Base-by-base conservation (phyloP, 2,113 vertebrate genomes). In the Hymenochirus boettgeri region DNA sequence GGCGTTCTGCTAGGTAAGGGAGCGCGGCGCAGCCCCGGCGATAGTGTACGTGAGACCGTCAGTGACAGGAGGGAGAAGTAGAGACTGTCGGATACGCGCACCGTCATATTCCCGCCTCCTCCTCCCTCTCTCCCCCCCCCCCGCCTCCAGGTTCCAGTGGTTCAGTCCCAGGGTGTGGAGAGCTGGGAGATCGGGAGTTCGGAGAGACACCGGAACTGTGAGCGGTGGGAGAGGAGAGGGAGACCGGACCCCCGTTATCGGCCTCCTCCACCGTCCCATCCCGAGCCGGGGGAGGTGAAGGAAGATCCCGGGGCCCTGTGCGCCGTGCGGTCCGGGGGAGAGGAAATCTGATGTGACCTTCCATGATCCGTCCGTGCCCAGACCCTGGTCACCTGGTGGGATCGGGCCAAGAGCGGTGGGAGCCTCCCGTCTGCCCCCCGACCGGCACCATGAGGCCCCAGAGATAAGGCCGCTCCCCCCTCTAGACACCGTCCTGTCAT, bases 121-220 rank as follows among this genome's bases (percentile, higher is more conserved):
- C 51, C 48, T 18, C 21, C 61, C 21, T 8, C 7, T 9, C 46
- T 22, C 4, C 18, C 7, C 39, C 63, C 7, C 39, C 63, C 63
- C 54, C n/a, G 17, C 26, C 7, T 47, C 17, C 19, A 21, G 63
- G 53, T 54, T 48, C 53, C 27, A 65, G 63, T 65, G 63, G 63
- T 65, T 48, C 63, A n/a, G 56, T 57, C 54, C 63, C 63, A 65
- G 63, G 63, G 63, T 65, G 63, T 65, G 63, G 63, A 65, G 63
- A 57, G 23, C 25, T 48, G 12, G 63, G 54, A 57, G 63, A 65
- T 52, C 62, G 25, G 23, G 62, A 65, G 62, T 65, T 65, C 42
- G 45, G 37, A 65, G 52, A 39, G 62, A 62, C 17, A 19, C 25
- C 21, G 62, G 8, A 3, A 24, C 42, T 19, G 42, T n/a, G 42